Evolutionary conservation across 2,888 invertebrate genomes (phyloP).

Genomic region (Dicyrtomina minuta): DNA sequence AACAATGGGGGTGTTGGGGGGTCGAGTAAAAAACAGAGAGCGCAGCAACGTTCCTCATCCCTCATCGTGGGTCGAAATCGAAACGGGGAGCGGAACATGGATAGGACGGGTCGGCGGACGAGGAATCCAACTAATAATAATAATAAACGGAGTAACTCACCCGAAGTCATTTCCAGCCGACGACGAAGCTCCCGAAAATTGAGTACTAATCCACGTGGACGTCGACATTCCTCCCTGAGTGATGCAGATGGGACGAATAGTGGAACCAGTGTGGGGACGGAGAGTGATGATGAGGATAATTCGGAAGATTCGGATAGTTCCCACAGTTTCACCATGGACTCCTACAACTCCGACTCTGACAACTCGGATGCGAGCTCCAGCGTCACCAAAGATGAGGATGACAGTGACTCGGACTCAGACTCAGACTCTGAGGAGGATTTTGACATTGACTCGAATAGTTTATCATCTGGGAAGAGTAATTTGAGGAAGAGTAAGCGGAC

Average conservation of each 20-base stretch:
- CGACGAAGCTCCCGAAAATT: constrained; percentile 21
- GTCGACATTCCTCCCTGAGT: constrained; percentile 26
- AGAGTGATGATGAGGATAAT: constrained; percentile 19
- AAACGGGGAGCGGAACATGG: too few species aligned
- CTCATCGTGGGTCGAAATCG: too few species aligned
- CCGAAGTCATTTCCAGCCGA: not conserved
- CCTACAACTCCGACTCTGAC: constrained; percentile 36
- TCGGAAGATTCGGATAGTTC: constrained; percentile 29
- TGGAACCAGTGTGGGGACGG: constrained; percentile 31
- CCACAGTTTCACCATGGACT: constrained; percentile 28
- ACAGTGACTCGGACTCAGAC: constrained; percentile 40
- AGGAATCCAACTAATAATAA: too few species aligned
- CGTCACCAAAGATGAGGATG: constrained; percentile 20
- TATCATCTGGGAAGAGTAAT: constrained; percentile 23
- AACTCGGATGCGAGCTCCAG: constrained; percentile 22
- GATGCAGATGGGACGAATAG: constrained; percentile 47
- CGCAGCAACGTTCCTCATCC: too few species aligned
- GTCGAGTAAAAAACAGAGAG: not conserved
- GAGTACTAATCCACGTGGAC: constrained; percentile 14
- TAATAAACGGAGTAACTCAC: constrained; percentile 11
- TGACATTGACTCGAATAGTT: constrained; percentile 28
- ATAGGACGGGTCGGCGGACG: too few species aligned
- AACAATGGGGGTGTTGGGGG: not conserved
- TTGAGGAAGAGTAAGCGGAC: constrained; percentile 25
- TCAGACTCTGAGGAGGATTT: constrained; percentile 25